Base-by-base conservation (phyloP, 2,113 vertebrate genomes). In the Lophura nycthemera region DNA sequence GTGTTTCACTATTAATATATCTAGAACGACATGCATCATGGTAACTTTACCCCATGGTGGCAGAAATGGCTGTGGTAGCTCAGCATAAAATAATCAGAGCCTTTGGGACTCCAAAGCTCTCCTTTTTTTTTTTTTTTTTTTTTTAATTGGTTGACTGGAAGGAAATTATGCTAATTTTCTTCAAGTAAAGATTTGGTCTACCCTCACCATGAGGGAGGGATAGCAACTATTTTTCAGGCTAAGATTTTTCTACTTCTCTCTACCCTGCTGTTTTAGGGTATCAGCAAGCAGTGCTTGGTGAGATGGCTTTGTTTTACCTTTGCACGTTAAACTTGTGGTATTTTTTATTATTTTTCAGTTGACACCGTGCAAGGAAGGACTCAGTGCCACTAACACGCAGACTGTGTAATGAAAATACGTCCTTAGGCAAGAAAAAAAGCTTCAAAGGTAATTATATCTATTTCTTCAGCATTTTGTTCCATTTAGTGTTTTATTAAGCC, bases 1-100 rank as follows among this genome's bases (percentile, higher is more conserved):
- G 90, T 97, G 86, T 94, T 97, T 95, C 90, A 88, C 90, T 90
- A 93, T 92, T 95, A 94, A 95, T 95, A 95, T 42, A 92, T 90
- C 95, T 87, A 75, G 73, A 94, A 93, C 86, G 92, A 78, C 88
- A 93, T 90, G 88, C 93, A 91, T 94, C 93, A 94, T 84, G 57
- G 88, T 90, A 95, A 88, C 90, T 93, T 92, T 80, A 90, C 73
- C 88, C 93, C 40, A 38, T 73, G 66, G 94, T 92, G 90, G 83
- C 80, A 45, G 63, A 88, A 91, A 74, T 65, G 84, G 81, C 83
- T 93, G 85, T 66, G 65, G 63, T 59, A 89, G 66, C 61, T 75
- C 57, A 40, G 74, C 21, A 70, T 73, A 82, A 85, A 94, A 90
- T 90, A 94, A 90, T 84, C 92, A 59, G 90, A 86, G 57, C 76